Base-by-base conservation (phyloP, 1,140 invertebrate genomes). In the Stegodyphus dumicola region DNA sequence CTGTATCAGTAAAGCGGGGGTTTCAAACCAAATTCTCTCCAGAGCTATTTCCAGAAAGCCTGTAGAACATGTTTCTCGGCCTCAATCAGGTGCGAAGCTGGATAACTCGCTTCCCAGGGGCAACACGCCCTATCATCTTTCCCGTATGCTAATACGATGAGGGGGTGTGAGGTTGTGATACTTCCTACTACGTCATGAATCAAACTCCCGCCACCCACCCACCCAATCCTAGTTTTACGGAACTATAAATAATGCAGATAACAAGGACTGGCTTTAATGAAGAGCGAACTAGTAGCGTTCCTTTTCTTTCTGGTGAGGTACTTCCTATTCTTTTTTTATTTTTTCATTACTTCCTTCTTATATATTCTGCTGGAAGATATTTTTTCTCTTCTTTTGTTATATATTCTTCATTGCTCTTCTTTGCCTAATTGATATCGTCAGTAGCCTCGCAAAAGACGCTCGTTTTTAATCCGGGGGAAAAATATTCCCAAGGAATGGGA, bases 221-320 rank as follows among this genome's bases (percentile, higher is more conserved):
- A 53, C 79, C 15, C 18, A 54, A 64, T 54, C 53, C 33, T 33
- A 33, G 33, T 33, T 81, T 73, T 73, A 60, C 67, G 78, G 78
- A 64, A 84, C 80, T 67, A 86, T 86, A 86, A 86, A 86, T 86
- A 86, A 86, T 78, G 67, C 69, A 86, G 84, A 86, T 86, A 86
- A 86, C 84, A 86, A 86, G 84, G 75, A 54, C 75, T 53, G 56
- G 74, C 74, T 85, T 85, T 85, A 85, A 85, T 85, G 81, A 85
- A 85, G 81, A 53, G 65, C 11, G 17, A 18, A 18, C 69, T 33
- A 11, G n/a, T 15, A 13, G 69, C 49, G n/a, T 13, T 9, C 69
- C 56, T 77, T 33, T 33, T 33, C 33, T 33, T 33, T 33, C 33
- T 33, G 33, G 33, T 33, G 33, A 33, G 56, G n/a, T 60, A 60